Evolutionary conservation across 2,888 invertebrate species (phyloP), one percentile per base, ranked within the genome.

Genomic region (Melanophora roralis): DNA sequence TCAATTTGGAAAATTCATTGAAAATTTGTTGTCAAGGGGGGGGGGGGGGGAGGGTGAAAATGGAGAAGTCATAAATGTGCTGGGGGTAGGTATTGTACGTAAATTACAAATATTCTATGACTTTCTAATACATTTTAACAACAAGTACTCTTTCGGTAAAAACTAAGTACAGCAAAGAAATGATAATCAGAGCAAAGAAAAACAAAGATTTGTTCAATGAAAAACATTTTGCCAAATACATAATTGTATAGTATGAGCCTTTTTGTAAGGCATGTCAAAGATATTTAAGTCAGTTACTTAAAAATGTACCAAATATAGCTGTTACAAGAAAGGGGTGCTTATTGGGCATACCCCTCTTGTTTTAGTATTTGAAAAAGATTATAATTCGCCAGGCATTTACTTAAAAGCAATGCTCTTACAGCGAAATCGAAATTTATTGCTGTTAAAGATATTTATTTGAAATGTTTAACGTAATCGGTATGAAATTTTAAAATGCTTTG

Each of bases 341-440:
- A 9, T 27, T 51, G n/a, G 2, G 12, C 21, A 21, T 27, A 27
- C 72, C 59, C 49, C 45, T 21, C 69, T 55, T 7, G 16, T 23
- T 49, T 60, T 51, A 32, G 45, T 34, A 72, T 43, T 45, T 16
- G 19, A 74, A 73, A 69, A 64, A 87, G 87, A 87, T 88, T 86
- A 88, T 88, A 89, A 89, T 89, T 89, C 89, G 88, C 86, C 86
- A 88, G 87, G 88, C 86, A 88, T 88, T 88, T 86, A 87, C 85
- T 84, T 85, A 84, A 32, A 47, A 64, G 59, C 47, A 36, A 47
- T 49, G 43, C 49, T 47, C 27, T 36, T 5, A 53, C 27, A 67
- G 45, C 40, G 88, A 85, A 88, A 89, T 89, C 89, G 87, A 89
- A 89, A 89, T 89, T 89, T 89, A 89, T 89, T 87, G 86, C 89